Conservation (phyloP, 2,888 invertebrate genomes). For the Pegoplata infirma region DNA sequence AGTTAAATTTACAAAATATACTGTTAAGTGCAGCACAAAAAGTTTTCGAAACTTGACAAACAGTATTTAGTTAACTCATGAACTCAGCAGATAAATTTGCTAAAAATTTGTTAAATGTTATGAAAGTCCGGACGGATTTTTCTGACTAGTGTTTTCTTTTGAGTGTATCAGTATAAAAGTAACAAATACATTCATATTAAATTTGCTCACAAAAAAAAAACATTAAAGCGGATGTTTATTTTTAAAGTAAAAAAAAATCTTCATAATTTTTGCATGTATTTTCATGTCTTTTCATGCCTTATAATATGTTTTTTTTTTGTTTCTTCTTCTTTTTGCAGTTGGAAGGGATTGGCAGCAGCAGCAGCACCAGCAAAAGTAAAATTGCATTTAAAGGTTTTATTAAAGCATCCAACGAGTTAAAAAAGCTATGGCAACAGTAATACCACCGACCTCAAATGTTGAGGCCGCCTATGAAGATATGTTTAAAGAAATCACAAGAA, state of each 20-base stretch:
- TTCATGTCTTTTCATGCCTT: slow-evolving; percentile 12
- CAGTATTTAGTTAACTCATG: too few relatives aligned
- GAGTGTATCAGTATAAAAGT: too few relatives aligned
- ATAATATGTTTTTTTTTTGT: too few relatives aligned
- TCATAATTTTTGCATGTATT: too few relatives aligned
- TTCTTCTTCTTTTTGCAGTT: slow-evolving; percentile 49
- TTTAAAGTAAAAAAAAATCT: slow-evolving; percentile 18
- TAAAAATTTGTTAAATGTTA: too few relatives aligned
- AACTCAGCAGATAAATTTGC: too few relatives aligned
- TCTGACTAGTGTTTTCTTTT: too few relatives aligned
- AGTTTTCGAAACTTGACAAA: too few relatives aligned
- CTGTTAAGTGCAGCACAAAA: too few relatives aligned
- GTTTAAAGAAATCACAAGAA: slow-evolving; percentile 92
- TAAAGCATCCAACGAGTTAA: slow-evolving; percentile 54
- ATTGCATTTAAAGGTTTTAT: slow-evolving; percentile 57
- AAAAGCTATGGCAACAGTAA: slow-evolving; percentile 78
- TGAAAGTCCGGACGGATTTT: too few relatives aligned
- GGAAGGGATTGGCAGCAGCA: slow-evolving; percentile 50
- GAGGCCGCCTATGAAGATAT: slow-evolving; percentile 80
- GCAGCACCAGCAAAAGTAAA: slow-evolving; percentile 36
- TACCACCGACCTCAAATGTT: slow-evolving; percentile 78
- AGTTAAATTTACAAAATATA: too few relatives aligned
- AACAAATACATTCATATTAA: neutral
- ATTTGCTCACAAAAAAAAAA: neutral
- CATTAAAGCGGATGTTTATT: slow-evolving; percentile 52